These are phyloP conservation scores for Imbricaverruca yamaguchii DNA, from an alignment of 2,888 invertebrate genomes.

Conservation along the genomic window DNA sequence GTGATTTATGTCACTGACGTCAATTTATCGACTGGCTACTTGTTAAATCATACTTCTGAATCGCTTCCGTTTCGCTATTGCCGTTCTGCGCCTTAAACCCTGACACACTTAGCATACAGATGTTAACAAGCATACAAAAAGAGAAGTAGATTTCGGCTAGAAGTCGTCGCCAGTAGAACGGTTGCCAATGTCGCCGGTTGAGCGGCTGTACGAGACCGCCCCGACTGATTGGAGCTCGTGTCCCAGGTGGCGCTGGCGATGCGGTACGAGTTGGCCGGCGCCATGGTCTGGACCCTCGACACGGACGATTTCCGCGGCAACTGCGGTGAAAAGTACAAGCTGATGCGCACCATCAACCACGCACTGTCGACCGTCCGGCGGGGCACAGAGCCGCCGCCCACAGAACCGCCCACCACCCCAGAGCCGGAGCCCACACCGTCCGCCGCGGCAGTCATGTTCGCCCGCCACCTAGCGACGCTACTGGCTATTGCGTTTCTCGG, in stretches of 20 bases:
- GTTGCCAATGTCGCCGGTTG: too few relatives aligned
- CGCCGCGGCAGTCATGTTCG: not conserved
- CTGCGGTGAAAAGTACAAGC: conserved; percentile 58
- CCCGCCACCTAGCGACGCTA: not conserved
- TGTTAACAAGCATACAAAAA: too few relatives aligned
- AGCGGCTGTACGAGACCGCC: too few relatives aligned
- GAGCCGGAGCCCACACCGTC: not conserved
- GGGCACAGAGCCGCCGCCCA: not conserved
- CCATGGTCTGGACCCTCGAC: conserved; percentile 84
- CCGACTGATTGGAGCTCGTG: too few relatives aligned
- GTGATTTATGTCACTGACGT: too few relatives aligned
- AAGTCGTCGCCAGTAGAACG: too few relatives aligned
- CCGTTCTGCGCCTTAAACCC: too few relatives aligned
- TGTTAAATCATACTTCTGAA: too few relatives aligned
- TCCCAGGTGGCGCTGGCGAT: conserved; percentile 50
- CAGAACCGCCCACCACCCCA: conserved; percentile 1
- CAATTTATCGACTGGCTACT: too few relatives aligned
- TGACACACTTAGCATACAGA: too few relatives aligned
- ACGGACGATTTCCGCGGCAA: conserved; percentile 75
- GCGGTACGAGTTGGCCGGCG: conserved; percentile 60
- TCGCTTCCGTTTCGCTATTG: too few relatives aligned
- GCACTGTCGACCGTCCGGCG: conserved; percentile 45
- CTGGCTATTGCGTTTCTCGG: not conserved
- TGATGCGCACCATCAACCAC: conserved; percentile 64
- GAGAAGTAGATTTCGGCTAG: too few relatives aligned